Conservation (phyloP, 2,113 vertebrate species). For the Eulemur rufifrons region DNA sequence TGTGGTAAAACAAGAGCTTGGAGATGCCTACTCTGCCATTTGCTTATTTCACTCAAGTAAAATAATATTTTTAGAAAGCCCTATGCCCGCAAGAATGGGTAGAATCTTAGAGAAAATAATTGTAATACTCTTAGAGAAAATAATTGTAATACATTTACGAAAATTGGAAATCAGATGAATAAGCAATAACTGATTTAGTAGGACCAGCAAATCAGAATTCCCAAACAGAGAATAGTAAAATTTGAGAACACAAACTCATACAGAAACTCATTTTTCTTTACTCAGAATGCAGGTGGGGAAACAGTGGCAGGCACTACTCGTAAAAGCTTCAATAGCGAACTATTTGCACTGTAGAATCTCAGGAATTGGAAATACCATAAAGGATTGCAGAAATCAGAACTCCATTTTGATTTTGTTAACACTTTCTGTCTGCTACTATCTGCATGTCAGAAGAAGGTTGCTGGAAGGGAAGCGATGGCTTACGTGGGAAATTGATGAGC, state of each 20-base stretch:
- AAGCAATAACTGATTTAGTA: background rate
- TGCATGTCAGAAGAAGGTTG: background rate
- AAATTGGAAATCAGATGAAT: background rate
- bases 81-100: background rate
- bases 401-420: background rate
- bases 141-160: background rate
- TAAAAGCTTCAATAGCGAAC: background rate
- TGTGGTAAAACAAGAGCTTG: background rate
- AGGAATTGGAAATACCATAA: background rate
- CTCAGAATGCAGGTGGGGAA: too few relatives aligned
- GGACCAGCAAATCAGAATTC: background rate
- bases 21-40: too few relatives aligned
- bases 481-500: background rate
- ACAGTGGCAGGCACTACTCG: too few relatives aligned
- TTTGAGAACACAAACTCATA: background rate
- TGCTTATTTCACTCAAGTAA: background rate
- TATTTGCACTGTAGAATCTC: background rate
- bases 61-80: background rate
- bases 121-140: background rate
- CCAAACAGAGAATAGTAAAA: background rate
- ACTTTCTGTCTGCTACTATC: background rate
- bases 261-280: too few relatives aligned
- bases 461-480: background rate
- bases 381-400: background rate
- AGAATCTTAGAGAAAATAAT: background rate